Evolutionary conservation across 1,140 invertebrate species (phyloP).

Genomic region (Lepidurus couesii): DNA sequence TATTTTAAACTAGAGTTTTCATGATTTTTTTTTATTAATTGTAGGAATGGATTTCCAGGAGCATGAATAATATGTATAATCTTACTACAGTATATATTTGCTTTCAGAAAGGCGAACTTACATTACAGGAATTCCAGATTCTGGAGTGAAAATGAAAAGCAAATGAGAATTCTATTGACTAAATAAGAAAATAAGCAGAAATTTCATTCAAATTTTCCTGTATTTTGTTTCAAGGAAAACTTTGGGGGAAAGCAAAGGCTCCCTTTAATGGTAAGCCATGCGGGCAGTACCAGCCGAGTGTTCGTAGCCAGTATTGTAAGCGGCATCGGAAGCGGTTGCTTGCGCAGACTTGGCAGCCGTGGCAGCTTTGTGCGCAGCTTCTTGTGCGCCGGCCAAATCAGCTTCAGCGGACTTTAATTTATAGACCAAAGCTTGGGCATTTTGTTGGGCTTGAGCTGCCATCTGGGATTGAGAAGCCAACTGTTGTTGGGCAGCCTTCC

Average conservation of each 20-base stretch:
- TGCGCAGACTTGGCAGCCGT: constrained; percentile 38
- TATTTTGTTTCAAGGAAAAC: background rate
- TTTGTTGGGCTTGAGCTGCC: constrained; percentile 40
- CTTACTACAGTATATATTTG: no score
- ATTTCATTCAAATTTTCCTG: background rate
- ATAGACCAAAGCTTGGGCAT: constrained; percentile 40
- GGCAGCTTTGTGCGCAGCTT: constrained; percentile 38
- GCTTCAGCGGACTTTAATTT: constrained; percentile 40
- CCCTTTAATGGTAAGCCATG: background rate
- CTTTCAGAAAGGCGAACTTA: no score
- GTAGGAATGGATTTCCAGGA: no score
- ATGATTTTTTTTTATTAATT: no score
- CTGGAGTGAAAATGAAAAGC: no score
- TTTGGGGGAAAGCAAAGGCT: background rate
- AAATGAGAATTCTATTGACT: background rate
- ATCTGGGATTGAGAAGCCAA: constrained; percentile 40
- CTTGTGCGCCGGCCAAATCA: constrained; percentile 40
- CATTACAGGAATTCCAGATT: no score
- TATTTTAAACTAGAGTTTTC: no score
- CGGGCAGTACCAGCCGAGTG: background rate
- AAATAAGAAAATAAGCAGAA: background rate
- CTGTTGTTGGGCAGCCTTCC: constrained; percentile 37
- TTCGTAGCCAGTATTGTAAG: constrained; percentile 28
- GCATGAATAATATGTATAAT: no score
- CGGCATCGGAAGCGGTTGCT: constrained; percentile 34